phyloP scores from a whole-genome alignment of 2,888 invertebrate genomes.

The Heliconius erato region DNA sequence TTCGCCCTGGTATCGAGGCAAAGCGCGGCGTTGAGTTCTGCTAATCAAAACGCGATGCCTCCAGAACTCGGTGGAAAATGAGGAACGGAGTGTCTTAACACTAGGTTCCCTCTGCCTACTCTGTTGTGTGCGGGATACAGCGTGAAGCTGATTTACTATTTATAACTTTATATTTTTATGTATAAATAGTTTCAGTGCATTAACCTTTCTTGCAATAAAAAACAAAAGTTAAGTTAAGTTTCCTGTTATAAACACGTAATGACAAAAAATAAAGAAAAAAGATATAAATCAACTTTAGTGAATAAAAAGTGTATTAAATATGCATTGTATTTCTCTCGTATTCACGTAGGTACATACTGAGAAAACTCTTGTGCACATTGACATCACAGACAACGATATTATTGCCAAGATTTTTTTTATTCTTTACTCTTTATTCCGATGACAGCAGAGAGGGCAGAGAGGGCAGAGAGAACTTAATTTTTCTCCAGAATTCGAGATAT shows the following conservation, averaged over 20 bases:
- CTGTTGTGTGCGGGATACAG: too few relatives aligned
- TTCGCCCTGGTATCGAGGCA: too few relatives aligned
- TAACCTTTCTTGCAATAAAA: slow-evolving; percentile 6
- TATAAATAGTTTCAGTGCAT: background rate
- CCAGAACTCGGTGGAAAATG: too few relatives aligned
- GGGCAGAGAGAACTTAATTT: background rate
- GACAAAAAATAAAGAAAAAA: background rate
- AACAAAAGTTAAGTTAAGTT: background rate
- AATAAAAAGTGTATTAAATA: background rate
- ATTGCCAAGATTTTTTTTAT: background rate
- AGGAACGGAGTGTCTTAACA: too few relatives aligned
- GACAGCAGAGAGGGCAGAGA: background rate
- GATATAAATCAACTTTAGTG: background rate
- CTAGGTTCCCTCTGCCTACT: too few relatives aligned
- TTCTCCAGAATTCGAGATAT: background rate
- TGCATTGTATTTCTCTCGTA: background rate
- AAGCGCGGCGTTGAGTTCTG: too few relatives aligned
- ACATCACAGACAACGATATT: background rate
- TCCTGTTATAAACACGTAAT: background rate
- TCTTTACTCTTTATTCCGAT: background rate
- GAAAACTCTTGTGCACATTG: background rate
- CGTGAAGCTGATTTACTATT: too few relatives aligned
- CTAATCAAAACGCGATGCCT: too few relatives aligned
- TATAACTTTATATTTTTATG: background rate
- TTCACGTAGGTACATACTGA: background rate